Evolutionary conservation across 2,113 vertebrate species (phyloP).

Genomic region (Syngnathus scovelli): DNA sequence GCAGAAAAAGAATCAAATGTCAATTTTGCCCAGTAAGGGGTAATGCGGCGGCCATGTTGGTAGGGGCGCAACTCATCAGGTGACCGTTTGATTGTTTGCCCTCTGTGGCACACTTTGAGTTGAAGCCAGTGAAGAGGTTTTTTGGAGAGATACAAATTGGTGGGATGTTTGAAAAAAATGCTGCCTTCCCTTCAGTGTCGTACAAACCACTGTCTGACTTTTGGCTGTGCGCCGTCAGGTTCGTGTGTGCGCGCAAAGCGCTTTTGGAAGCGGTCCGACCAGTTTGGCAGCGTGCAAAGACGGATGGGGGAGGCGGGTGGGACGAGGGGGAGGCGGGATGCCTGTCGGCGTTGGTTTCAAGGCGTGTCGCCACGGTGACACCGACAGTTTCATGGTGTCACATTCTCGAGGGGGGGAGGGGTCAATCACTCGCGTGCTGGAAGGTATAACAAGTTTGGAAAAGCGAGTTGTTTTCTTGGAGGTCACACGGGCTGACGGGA

Average conservation of each 20-base stretch:
- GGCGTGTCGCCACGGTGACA: slow-evolving; percentile 49
- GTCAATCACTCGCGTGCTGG: not conserved
- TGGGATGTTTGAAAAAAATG: too few species aligned
- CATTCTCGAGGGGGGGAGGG: not conserved
- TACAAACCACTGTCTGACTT: not conserved
- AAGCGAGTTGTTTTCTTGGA: not conserved
- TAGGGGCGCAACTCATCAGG: too few species aligned
- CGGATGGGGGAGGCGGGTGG: slow-evolving; percentile 23
- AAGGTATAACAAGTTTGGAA: not conserved
- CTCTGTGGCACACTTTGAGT: too few species aligned
- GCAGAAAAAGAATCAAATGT: too few species aligned
- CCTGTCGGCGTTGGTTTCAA: slow-evolving; percentile 51
- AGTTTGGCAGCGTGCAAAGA: slow-evolving; percentile 29
- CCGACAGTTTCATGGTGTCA: slow-evolving; percentile 28
- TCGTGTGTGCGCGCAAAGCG: not conserved
- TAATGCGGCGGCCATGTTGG: not conserved
- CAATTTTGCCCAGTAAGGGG: too few species aligned
- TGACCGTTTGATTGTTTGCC: too few species aligned
- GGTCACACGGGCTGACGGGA: not conserved
- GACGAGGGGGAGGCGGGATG: slow-evolving; percentile 1
- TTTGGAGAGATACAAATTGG: too few species aligned
- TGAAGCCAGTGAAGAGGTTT: too few species aligned
- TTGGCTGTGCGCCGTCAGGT: too few species aligned
- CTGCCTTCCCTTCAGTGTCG: too few species aligned
- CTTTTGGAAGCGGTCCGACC: slow-evolving; percentile 25